These are phyloP conservation scores for Nothobranchius furzeri DNA, from an alignment of 2,113 vertebrate genomes.

Conservation along the genomic window DNA sequence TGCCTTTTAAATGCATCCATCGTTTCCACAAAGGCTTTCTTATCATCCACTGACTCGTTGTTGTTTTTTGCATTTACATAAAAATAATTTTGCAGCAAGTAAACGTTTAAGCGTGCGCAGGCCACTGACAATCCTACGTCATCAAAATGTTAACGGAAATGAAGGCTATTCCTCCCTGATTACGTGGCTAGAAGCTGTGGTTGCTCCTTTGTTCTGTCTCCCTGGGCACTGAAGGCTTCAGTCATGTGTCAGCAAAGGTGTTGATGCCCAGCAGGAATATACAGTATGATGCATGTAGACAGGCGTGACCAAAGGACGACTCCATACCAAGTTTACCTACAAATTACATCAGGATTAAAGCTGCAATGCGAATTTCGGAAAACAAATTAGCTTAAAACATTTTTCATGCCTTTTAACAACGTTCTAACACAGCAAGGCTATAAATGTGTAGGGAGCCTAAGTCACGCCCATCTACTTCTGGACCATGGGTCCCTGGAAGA, in stretches of 20 bases:
- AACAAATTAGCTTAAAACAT: too few relatives aligned
- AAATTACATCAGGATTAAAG: background rate
- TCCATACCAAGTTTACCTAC: background rate
- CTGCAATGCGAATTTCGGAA: too few relatives aligned
- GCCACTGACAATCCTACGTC: constrained; percentile 30
- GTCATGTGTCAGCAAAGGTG: constrained; percentile 5
- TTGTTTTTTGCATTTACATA: constrained; percentile 24
- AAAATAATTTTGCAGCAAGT: constrained; percentile 36
- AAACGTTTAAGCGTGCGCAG: constrained; percentile 49
- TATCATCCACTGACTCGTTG: constrained; percentile 25
- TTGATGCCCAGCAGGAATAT: constrained; percentile 1
- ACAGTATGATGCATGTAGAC: background rate
- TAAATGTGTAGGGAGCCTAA: too few relatives aligned
- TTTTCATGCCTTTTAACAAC: too few relatives aligned
- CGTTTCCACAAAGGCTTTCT: constrained; percentile 37
- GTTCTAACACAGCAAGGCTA: too few relatives aligned
- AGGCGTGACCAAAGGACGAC: background rate
- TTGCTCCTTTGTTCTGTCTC: constrained; percentile 4
- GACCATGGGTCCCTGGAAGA: too few relatives aligned
- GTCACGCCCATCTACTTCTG: too few relatives aligned
- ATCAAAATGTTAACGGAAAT: constrained; percentile 67
- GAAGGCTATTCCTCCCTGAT: constrained; percentile 23
- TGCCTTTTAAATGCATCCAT: constrained; percentile 28
- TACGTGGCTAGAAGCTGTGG: background rate
- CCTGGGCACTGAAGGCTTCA: constrained; percentile 22